Evolutionary conservation across 2,797 vertebrate species (phyloP), one percentile per base, ranked within the genome.

Genomic region (Tenualosa ilisha): DNA sequence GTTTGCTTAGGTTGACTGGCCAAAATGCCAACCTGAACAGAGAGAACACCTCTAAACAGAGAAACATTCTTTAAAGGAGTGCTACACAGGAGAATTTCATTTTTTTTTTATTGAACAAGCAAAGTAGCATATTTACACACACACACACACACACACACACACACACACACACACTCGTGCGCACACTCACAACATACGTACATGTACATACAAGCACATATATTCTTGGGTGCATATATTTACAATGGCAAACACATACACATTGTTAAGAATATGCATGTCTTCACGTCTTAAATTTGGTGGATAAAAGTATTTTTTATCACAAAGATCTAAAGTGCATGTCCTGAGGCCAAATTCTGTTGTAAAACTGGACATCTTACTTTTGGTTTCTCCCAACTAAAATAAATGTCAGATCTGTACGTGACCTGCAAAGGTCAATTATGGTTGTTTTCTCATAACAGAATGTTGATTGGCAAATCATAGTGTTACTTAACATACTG

Each of bases 41-140:
- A 20, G 24, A 20, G 13, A 24, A 49, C 53, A 81, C 11, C 37
- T n/a, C 26, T 46, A 37, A 84, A 82, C 20, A 37, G 85, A 82
- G 31, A 15, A 26, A 75, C 8, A 81, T 1, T 13, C 50, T 81
- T 81, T 54, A 17, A 46, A 83, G 15, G 37, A 75, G 31, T 40
- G 17, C 68, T 46, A 7, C 72, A 79, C 37, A 46, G 40, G 56
- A 24, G 37, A 37, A 22, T 49, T 63, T 46, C 59, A 63, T 83
- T 24, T 24, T 11, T 86, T 90, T 92, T 89, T 90, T 93, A 94
- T 94, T 93, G 87, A 93, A 93, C 94, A 95, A 95, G 94, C 94
- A 92, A 93, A 93, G 91, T 90, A 89, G 88, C 94, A 93, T 94
- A 95, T 95, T 93, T 93, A 95, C 94, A 95, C 87, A 90, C 90